Conservation (phyloP, 2,888 invertebrate species). For the Brenthis daphne region DNA sequence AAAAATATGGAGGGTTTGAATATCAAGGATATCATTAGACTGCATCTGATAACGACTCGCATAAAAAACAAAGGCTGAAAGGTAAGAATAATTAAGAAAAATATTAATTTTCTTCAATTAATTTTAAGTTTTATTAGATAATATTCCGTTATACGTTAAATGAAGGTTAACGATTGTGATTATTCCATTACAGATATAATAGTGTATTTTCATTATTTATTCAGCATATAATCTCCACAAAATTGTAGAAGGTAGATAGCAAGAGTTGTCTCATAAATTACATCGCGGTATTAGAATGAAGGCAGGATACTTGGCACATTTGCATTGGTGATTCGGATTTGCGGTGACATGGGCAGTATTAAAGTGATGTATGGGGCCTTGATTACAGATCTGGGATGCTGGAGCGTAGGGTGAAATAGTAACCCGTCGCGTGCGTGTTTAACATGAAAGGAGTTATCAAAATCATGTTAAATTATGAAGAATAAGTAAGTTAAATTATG, state of each 20-base stretch:
- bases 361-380: conserved; percentile 77
- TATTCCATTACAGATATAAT: conserved; percentile 49
- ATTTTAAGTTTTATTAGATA: not conserved
- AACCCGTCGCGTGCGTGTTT: conserved; percentile 20
- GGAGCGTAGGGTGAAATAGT: conserved; percentile 22
- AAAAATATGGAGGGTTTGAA: conserved; percentile 28
- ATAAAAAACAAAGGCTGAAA: not conserved
- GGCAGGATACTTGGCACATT: conserved; percentile 68
- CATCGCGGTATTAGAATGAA: conserved; percentile 70
- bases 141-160: not conserved
- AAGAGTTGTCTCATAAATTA: conserved; percentile 75
- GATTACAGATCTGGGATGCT: conserved; percentile 57
- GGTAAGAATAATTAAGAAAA: conserved; percentile 3
- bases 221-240: conserved; percentile 72
- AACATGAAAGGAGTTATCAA: conserved; percentile 13
- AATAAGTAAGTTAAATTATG: no score
- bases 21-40: conserved; percentile 18
- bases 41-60: conserved; percentile 4
- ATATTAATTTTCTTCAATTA: conserved; percentile 5
- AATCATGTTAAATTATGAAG: conserved; percentile 6
- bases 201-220: conserved; percentile 70
- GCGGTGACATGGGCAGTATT: conserved; percentile 77
- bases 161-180: conserved; percentile 31
- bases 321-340: conserved; percentile 78
- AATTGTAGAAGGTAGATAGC: conserved; percentile 75